Evolutionary conservation across 2,888 invertebrate species (phyloP), one percentile per base, ranked within the genome.

Genomic region (Cataglyphis altisquamis): DNA sequence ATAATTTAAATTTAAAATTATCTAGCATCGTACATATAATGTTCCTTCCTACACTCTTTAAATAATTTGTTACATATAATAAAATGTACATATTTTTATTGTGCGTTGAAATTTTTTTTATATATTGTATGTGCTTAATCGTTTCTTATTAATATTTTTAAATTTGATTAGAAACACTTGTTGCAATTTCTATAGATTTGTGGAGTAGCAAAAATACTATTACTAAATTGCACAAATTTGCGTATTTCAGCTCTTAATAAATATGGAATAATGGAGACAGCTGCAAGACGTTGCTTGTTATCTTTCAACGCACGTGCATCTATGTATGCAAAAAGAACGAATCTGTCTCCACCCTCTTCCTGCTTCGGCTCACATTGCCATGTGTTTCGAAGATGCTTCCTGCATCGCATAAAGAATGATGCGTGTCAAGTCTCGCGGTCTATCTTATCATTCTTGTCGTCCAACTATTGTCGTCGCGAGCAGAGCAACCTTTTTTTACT

Each of bases 391-490:
- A 89, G 84, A 89, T 89, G 80, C 64, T 84, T 81, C 52, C 81
- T 64, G 74, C 62, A 78, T 41, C 66, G 75, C 82, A 12, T 74
- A 77, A 82, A 64, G 48, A 75, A 75, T 68, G 84, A 82, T 85
- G 9, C 77, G 73, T 63, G 74, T 83, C 81, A 85, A 67, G 82
- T 74, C n/a, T 67, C 55, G 3, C 0, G 25, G 18, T 32, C 70
- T 89, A 89, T 89, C 89, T 89, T 86, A 89, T 89, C 89, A 70
- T 29, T n/a, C 1, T n/a, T 48, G 45, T 84, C 82, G 80, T 86
- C 63, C 87, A 67, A 36, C 18, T 60, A 60, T 57, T 70, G 45
- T 78, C 60, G 29, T 45, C 39, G 15, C 57, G 29, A 18, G 3
- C 57, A 57, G 15, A 68, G 5, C 41, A n/a, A 73, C 10, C 45